These are phyloP conservation scores for Motacilla alba DNA, from an alignment of 2,113 vertebrate genomes.

Conservation along the genomic window DNA sequence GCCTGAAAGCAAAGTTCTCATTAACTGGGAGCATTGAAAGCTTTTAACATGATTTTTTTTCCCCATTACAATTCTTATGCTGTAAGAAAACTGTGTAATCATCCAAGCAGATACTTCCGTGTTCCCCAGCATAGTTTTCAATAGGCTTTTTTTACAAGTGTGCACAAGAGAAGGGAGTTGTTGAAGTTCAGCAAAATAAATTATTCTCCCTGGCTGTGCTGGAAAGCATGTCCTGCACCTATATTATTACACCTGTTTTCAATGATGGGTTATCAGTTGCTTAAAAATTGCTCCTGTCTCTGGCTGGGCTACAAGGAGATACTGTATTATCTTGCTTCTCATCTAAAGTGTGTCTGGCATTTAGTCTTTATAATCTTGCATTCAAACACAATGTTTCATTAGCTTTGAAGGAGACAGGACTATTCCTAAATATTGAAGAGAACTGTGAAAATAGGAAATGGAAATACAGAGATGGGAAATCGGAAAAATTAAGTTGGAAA, in stretches of 20 bases:
- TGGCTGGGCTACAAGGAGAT: background rate
- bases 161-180: background rate
- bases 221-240: background rate
- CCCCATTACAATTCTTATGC: background rate
- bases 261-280: slow-evolving; percentile 27
- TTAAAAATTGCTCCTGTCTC: slow-evolving; percentile 20
- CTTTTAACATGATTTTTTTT: background rate
- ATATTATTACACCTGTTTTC: slow-evolving; percentile 44
- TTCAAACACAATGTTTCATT: background rate
- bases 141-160: background rate
- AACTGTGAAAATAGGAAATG: background rate
- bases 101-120: background rate
- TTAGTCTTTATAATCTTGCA: background rate
- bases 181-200: background rate
- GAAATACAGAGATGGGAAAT: background rate
- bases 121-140: background rate
- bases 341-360: background rate
- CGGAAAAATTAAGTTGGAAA: background rate
- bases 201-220: background rate
- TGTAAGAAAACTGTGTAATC: background rate
- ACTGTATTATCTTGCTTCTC: background rate
- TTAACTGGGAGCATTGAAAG: background rate
- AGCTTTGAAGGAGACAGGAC: background rate
- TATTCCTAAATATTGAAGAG: background rate
- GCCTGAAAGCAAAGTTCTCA: background rate